Base-by-base conservation (phyloP, 2,888 invertebrate genomes). In the Drosophila mettleri region DNA sequence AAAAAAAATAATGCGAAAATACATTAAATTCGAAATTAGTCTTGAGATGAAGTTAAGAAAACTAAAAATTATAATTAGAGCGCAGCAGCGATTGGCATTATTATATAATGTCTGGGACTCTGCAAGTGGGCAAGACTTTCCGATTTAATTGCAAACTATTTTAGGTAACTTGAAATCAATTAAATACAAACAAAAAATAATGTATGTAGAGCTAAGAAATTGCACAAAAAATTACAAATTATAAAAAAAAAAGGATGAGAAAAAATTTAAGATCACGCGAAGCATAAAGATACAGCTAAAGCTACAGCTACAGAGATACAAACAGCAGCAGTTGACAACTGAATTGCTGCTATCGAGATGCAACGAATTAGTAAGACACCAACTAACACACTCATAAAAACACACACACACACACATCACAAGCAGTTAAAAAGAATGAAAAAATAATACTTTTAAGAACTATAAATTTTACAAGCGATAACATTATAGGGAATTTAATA, bases 151-250 rank as follows among this genome's bases (percentile, higher is more conserved):
- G 76, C 71, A 65, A 74, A 68, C 64, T 84, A 78, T 61, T 68
- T 83, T 83, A 78, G 78, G 79, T 69, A 71, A 82, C 79, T 77
- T 78, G 58, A 78, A 80, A 82, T 79, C 83, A 83, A 86, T 80
- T 85, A 86, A 70, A 60, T 55, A 55, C 41, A 65, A 45, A 51
- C 8, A 69, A 55, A 36, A 62, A 39, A 54, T 16, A 38, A 66
- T 61, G 31, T 55, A 64, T 58, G 71, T 86, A 86, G 86, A 75
- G 79, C 80, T 86, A 85, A 86, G 82, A 75, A 82, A 74, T 72
- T 82, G 83, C 80, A 86, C 79, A 75, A 78, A 60, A 60, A 61
- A 43, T 43, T 43, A 43, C 9, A 43, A 41, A 45, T 10, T 16
- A 10, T 48, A 59, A 49, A 18, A 29, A n/a, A 7, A 5, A 12